phyloP scores from a whole-genome alignment of 2,888 invertebrate species.

The Andrena trimmerana region DNA sequence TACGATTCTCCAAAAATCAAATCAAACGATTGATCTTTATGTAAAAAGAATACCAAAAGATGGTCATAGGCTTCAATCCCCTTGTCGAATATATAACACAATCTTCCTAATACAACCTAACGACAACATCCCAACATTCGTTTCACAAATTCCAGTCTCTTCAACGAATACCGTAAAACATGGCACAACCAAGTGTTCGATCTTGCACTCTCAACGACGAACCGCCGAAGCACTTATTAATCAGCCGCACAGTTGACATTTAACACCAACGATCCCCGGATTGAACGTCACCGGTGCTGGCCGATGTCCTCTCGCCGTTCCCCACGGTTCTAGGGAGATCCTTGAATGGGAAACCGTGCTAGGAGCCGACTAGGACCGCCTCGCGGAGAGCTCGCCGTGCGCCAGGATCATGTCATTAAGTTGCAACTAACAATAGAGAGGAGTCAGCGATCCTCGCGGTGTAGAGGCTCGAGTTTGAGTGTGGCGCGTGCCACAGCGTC shows the following conservation, averaged over 20 bases:
- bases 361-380: background rate
- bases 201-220: background rate
- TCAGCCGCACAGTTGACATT: background rate
- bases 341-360: background rate
- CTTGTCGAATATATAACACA: background rate
- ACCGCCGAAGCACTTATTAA: background rate
- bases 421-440: slow-evolving; percentile 11
- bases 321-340: background rate
- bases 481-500: slow-evolving; percentile 83
- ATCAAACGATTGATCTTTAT: background rate
- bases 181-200: background rate
- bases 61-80: background rate
- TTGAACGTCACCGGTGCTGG: background rate
- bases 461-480: slow-evolving; percentile 81
- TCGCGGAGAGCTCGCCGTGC: slow-evolving; percentile 6
- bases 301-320: background rate
- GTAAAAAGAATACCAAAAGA: background rate
- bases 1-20: background rate
- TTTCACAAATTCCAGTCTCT: background rate
- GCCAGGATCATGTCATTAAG: slow-evolving; percentile 16
- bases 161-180: background rate
- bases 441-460: slow-evolving; percentile 72
- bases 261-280: background rate
- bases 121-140: background rate
- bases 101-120: background rate